Base-by-base conservation (phyloP, 2,888 invertebrate species). In the Watsonalla cultraria region DNA sequence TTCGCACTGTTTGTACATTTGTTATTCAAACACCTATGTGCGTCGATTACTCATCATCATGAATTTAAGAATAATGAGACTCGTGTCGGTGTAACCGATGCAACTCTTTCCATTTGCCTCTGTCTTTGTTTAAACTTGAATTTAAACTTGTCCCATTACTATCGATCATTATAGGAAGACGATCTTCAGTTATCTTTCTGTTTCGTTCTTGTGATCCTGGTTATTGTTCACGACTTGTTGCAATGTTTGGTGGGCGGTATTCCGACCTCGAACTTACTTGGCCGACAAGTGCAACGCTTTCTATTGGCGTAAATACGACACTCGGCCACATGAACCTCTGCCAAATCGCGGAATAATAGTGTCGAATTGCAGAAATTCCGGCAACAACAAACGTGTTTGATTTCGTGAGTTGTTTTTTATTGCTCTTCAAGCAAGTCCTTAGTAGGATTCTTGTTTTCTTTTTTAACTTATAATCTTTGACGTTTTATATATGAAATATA, bases 201-300 rank as follows among this genome's bases (percentile, higher is more conserved):
- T 24, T 24, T 24, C 4, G 24, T 24, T 24, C 24, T 24, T 24
- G 24, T 24, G 24, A 66, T 65, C 55, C 49, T 53, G 50, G 51
- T 60, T 55, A 55, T 55, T 59, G 58, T 50, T 48, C 39, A 46
- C 52, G 52, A 54, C 54, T 54, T 61, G 53, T 57, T 54, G 52
- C 54, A 33, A 42, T 35, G 46, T 35, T 45, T 53, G 14, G 49
- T 49, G 11, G 49, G 49, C 62, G 61, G 58, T 62, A 46, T 65
- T 66, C 59, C 60, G 49, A 15, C 49, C 49, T 49, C 37, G 49
- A 49, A 49, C 49, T 68, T 69, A 65, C 70, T 70, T 71, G 68
- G 62, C 65, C 61, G 63, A 65, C 73, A 74, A 69, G 73, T 74
- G 68, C 49, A 64, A 59, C 57, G 68, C 73, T 78, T 76, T 78